Base-by-base conservation (phyloP, 1,140 invertebrate genomes). In the Papilio helenus region DNA sequence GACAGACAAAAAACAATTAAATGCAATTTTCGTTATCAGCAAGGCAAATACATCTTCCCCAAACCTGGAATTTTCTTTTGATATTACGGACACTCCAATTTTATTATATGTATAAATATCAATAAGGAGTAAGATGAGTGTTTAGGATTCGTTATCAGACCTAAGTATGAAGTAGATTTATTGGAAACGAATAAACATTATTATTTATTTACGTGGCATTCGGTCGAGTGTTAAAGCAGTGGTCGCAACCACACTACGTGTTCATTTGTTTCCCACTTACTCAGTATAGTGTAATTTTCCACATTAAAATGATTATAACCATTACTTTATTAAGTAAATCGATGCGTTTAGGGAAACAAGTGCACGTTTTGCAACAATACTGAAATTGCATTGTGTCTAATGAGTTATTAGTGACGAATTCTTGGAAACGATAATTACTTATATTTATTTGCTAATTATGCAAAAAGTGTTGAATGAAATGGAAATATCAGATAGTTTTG, bases 291-390 rank as follows among this genome's bases (percentile, higher is more conserved):
- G 51, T 76, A 76, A 58, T 55, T 76, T 76, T 76, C 74, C 51
- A 76, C 51, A 55, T 76, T 58, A 18, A 76, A 58, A 76, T 58
- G n/a, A 23, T 49, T 76, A 76, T 76, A 42, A 76, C 51, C 61
- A 68, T 68, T 68, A 68, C 61, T 68, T 68, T 68, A 68, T 68
- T 68, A 68, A 68, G 74, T 76, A 76, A 76, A 76, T 76, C 49
- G 51, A 51, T 55, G 74, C 51, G 51, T 76, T 76, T 55, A 76
- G 49, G 29, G 49, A 76, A 76, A 76, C 29, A n/a, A 34, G 46
- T 76, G 74, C 74, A 76, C 74, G 51, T 76, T 55, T 55, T 58
- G 74, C 51, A 55, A 55, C 74, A 55, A 76, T 76, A 55, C 29
- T 29, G 29, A 55, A 58, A 58, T 68, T 58, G 51, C 46, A 55